A percentile compares a stretch with the other conserved stretches of the same genome.
Evolutionary conservation across 2,113 vertebrate genomes (phyloP).

Genomic region (Nibea coibor): DNA sequence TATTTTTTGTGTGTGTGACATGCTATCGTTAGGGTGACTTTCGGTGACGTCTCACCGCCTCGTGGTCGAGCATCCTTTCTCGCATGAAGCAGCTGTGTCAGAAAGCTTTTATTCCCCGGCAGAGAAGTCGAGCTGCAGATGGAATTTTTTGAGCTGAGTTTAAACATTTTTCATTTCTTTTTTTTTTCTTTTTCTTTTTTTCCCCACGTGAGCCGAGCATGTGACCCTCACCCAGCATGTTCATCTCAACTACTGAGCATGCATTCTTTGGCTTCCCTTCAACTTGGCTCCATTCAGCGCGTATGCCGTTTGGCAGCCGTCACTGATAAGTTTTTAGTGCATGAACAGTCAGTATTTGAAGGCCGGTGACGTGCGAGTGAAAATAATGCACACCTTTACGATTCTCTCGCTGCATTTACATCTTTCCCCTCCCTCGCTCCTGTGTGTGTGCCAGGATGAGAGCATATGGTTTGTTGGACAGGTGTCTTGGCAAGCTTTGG

Average conservation of each 20-base stretch:
- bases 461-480: slow-evolving; percentile 68
- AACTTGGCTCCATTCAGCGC: slow-evolving; percentile 67
- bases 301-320: slow-evolving; percentile 59
- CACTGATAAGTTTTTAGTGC: slow-evolving; percentile 44
- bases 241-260: slow-evolving; percentile 66
- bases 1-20: slow-evolving; percentile 6
- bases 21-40: slow-evolving; percentile 1
- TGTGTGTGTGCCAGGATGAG: slow-evolving; percentile 33
- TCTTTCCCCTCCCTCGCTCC: slow-evolving; percentile 8
- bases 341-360: slow-evolving; percentile 43
- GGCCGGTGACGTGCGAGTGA: slow-evolving; percentile 18
- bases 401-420: slow-evolving; percentile 13
- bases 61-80: not conserved
- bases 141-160: slow-evolving; percentile 57
- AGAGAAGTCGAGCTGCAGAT: slow-evolving; percentile 37
- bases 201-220: slow-evolving; percentile 59
- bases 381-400: slow-evolving; percentile 24
- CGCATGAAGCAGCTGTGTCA: slow-evolving; percentile 30
- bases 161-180: slow-evolving; percentile 49
- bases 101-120: slow-evolving; percentile 39
- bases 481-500: slow-evolving; percentile 75
- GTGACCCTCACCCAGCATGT: slow-evolving; percentile 62
- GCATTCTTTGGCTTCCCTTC: slow-evolving; percentile 78
- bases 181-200: slow-evolving; percentile 15
- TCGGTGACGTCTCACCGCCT: slow-evolving; percentile 11